phyloP scores from a whole-genome alignment of 2,113 vertebrate genomes.

The Columba janthina region DNA sequence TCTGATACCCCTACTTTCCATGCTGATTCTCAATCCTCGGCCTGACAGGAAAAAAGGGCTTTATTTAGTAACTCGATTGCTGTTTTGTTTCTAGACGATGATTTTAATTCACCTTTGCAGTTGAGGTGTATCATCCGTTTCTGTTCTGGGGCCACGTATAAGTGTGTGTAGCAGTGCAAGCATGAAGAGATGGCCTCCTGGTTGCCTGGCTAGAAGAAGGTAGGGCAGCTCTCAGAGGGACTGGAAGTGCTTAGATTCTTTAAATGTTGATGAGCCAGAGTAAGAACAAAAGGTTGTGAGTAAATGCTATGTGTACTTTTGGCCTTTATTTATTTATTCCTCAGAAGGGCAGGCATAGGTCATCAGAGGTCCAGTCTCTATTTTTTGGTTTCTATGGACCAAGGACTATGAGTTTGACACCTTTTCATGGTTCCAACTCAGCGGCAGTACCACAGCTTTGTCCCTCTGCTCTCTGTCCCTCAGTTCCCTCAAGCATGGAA shows the following conservation, averaged over 20 bases:
- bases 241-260: neutral
- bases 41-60: neutral
- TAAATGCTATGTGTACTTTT: neutral
- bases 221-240: neutral
- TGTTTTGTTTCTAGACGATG: neutral
- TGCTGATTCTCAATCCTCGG: neutral
- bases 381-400: neutral
- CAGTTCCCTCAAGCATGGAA: neutral
- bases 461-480: neutral
- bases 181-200: neutral
- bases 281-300: neutral
- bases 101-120: neutral
- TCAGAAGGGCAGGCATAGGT: neutral
- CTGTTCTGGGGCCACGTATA: neutral
- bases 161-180: neutral
- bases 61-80: neutral
- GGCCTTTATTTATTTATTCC: neutral
- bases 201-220: neutral
- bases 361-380: neutral
- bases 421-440: neutral
- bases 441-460: neutral
- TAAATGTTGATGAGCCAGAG: neutral
- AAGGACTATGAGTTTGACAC: neutral
- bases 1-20: neutral
- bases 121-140: neutral